phyloP scores from a whole-genome alignment of 2,113 vertebrate species.

The Istiophorus platypterus region DNA sequence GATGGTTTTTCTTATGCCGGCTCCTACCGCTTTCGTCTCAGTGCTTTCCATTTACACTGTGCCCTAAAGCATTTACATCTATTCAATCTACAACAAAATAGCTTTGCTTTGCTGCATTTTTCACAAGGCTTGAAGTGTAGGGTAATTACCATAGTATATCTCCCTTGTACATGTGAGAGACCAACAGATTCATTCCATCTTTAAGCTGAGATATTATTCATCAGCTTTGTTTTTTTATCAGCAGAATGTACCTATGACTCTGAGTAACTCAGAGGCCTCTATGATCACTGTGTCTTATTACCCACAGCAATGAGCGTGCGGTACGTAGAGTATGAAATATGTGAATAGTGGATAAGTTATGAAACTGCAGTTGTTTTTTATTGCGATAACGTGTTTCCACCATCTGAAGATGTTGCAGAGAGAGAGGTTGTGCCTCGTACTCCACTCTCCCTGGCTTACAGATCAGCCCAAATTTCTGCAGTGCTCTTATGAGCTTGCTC shows the following conservation, averaged over 20 bases:
- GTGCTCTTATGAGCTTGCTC: conserved; percentile 75
- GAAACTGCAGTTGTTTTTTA: conserved; percentile 45
- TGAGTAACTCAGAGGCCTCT: conserved; percentile 28
- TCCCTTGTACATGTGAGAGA: conserved; percentile 56
- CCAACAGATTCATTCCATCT: conserved; percentile 54
- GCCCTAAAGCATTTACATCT: conserved; percentile 79
- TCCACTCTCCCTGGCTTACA: conserved; percentile 47
- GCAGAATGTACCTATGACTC: conserved; percentile 17
- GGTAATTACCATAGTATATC: conserved; percentile 72
- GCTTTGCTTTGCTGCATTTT: conserved; percentile 78
- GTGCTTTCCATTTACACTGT: conserved; percentile 78
- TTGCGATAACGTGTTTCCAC: conserved; percentile 39
- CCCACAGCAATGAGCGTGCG: conserved; percentile 20
- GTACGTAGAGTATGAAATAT: conserved; percentile 37
- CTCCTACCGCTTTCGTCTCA: conserved; percentile 78
- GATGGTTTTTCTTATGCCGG: conserved; percentile 82
- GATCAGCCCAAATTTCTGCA: conserved; percentile 75
- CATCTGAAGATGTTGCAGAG: conserved; percentile 44
- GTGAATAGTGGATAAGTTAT: conserved; percentile 27
- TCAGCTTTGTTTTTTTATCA: conserved; percentile 62
- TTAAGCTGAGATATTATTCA: conserved; percentile 58
- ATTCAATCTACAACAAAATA: conserved; percentile 77
- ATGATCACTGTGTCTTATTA: conserved; percentile 56
- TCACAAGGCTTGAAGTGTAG: conserved; percentile 63
- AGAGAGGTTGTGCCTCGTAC: conserved; percentile 23